Base-by-base conservation (phyloP, 2,888 invertebrate species). In the Latrodectus hesperus region DNA sequence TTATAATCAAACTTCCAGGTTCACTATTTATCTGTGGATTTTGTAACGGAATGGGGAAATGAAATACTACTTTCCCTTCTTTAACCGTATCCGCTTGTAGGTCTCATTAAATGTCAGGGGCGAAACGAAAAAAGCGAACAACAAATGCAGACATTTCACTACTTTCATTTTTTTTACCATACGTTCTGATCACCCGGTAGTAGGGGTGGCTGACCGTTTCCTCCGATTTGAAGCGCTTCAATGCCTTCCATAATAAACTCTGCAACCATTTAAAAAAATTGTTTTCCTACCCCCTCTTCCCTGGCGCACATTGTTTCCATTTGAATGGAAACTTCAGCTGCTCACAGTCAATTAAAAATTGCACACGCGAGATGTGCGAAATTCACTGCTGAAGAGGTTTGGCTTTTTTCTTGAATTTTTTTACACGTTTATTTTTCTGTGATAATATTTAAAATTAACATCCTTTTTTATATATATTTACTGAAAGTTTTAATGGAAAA, bases 11-110 rank as follows among this genome's bases (percentile, higher is more conserved):
- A 60, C 14, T n/a, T 60, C 60, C 60, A 11, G 60, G 38, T n/a
- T 60, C 60, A 10, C 60, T 16, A n/a, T 60, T 60, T 60, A 16
- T 9, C 60, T 6, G 5, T 38, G 38, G 38, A 38, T 72, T 68
- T 67, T 49, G 51, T 76, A 83, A 83, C 76, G 76, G 83, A 83
- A 83, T 76, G 53, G 76, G 83, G 83, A 83, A 83, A 71, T 71
- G 70, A 70, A 83, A 65, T 71, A 11, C 38, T 38, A 38, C 83
- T 65, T 77, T 51, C 64, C 64, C 70, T 64, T 64, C 51, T 51
- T 38, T 76, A 22, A 38, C 75, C 38, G 14, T 38, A 77, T 83
- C 83, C 83, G 83, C 10, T 52, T 14, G 9, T 6, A 10, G n/a
- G n/a, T 60, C 60, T 60, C 70, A 38, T 38, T 70, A 70, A 70